Evolutionary conservation across 92 coral and sea anemone genomes (phyloP).

Genomic region (Parazoanthus swiftii): DNA sequence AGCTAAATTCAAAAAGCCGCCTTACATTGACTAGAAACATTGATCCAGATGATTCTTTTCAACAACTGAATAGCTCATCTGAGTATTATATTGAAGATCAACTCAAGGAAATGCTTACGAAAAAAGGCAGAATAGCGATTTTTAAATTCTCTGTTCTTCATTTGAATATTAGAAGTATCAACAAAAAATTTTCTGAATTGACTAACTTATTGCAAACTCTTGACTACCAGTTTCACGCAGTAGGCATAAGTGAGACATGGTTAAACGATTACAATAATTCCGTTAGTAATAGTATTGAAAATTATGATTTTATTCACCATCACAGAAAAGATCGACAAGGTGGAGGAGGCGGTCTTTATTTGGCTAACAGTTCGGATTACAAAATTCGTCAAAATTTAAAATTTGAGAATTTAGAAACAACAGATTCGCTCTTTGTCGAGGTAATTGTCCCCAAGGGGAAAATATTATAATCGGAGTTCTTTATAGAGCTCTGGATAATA

Average conservation of each 20-base stretch:
- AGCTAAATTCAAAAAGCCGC: too few species aligned
- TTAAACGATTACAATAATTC: background rate
- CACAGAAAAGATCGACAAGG: conserved; percentile 4
- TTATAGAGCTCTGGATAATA: too few species aligned
- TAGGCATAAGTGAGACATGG: background rate
- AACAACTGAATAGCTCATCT: background rate
- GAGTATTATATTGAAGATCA: conserved; percentile 46
- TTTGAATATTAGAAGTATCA: conserved; percentile 28
- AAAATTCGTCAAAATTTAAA: too few species aligned
- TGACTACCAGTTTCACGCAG: background rate
- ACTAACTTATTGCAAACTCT: conserved; percentile 20
- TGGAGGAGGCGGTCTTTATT: background rate
- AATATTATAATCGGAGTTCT: too few species aligned
- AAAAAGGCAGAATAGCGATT: background rate
- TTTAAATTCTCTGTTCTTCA: conserved; percentile 8
- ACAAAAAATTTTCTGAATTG: background rate
- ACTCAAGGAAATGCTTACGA: conserved; percentile 36
- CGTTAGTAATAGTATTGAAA: background rate
- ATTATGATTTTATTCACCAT: background rate
- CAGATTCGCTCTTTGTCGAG: too few species aligned
- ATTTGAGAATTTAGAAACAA: too few species aligned
- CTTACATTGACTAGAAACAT: too few species aligned
- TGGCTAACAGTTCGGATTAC: too few species aligned
- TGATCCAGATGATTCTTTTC: background rate
- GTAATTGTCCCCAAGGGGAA: too few species aligned